Base-by-base conservation (phyloP, 2,113 vertebrate genomes). In the Mobula hypostoma region DNA sequence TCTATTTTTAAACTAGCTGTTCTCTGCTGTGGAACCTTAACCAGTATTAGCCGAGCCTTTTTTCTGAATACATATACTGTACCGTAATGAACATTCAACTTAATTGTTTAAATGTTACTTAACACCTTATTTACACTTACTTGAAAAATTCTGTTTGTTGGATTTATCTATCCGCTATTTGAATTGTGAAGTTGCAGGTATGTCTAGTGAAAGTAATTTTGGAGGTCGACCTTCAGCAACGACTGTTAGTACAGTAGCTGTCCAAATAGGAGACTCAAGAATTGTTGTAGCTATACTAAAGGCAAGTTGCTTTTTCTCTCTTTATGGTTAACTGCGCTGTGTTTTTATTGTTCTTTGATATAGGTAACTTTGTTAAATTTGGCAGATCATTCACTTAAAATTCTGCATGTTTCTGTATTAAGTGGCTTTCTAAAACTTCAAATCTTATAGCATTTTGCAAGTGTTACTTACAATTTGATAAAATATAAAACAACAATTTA, bases 1-100 rank as follows among this genome's bases (percentile, higher is more conserved):
- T 97, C 98, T 98, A 98, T 98, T 98, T 98, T 98, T 98, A 98
- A 74, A 97, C 97, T 95, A 96, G 91, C 96, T 96, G 96, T 97
- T 97, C 97, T 97, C 96, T 97, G 95, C 96, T 97, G 96, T 96
- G 97, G 96, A 97, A 95, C 96, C 95, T 95, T 94, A 95, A 95
- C 96, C 96, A 94, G 96, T 96, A 95, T 94, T 95, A 96, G 96
- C 95, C 74, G 96, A 96, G 96, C 95, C 91, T 95, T 95, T 96
- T 95, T 95, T 56, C 91, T 96, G 96, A 97, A 96, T 96, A 96
- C 91, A 74, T 76, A 5, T 93, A 74, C 70, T 56, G 6, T 93
- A 74, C 70, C 74, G 68, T 70, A 21, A 77, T 83, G 92, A 93
- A 79, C 91, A 56, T 40, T 36, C 36, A 76, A 15, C 40, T 40